phyloP scores from a whole-genome alignment of 2,888 invertebrate genomes.

The Orchesella flavescens region DNA sequence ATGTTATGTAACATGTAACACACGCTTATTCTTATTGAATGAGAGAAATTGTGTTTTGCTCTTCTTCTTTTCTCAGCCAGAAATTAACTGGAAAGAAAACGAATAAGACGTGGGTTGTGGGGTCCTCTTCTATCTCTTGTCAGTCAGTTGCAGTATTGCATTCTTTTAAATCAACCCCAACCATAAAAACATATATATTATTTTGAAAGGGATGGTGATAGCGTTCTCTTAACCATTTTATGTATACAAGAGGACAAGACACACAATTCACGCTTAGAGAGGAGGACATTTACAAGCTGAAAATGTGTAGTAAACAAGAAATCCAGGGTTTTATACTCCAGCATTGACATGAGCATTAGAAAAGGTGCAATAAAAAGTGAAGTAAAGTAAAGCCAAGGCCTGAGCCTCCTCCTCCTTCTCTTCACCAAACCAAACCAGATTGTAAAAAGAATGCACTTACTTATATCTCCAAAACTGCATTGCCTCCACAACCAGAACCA shows the following conservation, averaged over 20 bases:
- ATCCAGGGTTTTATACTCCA: constrained; percentile 15
- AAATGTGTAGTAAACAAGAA: constrained; percentile 34
- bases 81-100: no score
- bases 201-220: no score
- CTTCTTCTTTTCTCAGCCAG: no score
- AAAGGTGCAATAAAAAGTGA: constrained; percentile 20
- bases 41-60: no score
- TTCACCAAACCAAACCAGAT: not conserved
- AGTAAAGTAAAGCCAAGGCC: constrained; percentile 7
- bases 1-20: no score
- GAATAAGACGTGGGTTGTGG: no score
- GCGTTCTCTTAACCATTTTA: no score
- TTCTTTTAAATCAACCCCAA: no score
- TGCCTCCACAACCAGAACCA: not conserved
- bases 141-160: no score
- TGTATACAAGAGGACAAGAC: not conserved
- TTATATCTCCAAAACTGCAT: not conserved
- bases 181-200: no score
- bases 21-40: no score
- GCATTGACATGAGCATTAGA: constrained; percentile 27
- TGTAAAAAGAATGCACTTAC: not conserved
- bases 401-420: not conserved
- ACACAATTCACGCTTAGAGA: not conserved
- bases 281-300: constrained; percentile 16
- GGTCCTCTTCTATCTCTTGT: no score